Base-by-base conservation (phyloP, 2,888 invertebrate genomes). In the Acholoe squamosa region DNA sequence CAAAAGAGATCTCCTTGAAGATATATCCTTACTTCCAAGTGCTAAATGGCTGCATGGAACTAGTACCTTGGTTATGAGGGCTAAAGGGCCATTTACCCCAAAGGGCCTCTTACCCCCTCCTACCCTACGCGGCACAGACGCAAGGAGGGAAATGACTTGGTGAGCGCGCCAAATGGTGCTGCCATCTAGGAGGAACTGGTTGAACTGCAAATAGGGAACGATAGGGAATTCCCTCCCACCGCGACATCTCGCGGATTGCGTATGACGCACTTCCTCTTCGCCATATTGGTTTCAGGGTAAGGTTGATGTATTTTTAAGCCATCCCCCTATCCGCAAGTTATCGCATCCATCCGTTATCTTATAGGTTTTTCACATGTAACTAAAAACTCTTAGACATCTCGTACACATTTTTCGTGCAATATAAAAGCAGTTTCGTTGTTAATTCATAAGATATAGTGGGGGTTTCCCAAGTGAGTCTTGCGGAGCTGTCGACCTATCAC, bases 281-380 rank as follows among this genome's bases (percentile, higher is more conserved):
- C 86, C 86, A 86, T 86, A 86, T 86, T 86, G 86, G 86, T 52
- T 54, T 86, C 86, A 86, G 86, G 54, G 86, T 86, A 86, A 56
- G 84, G 86, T 54, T 3, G 86, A 28, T 7, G 5, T 14, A 28
- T 16, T 54, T 52, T 5, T 54, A 56, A 10, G 12, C 19, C 31
- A 25, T 25, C 7, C 33, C n/a, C 52, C 86, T 54, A 86, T 86
- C 86, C 54, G 16, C 14, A 7, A 52, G n/a, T 28, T 54, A 86
- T 86, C 86, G 25, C 22, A 22, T 10, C 1, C 86, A 86, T 86
- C 86, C 25, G 14, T 52, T 1, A 1, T 22, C 31, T 5, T 71
- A 5, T 28, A 5, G 31, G 3, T 22, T 3, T 71, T 5, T 71
- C 0, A 5, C 28, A 71, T 14, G 3, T 14, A 3, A 28, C 19